Evolutionary conservation across 2,888 invertebrate species (phyloP).

Genomic region (Yponomeuta evonymella): DNA sequence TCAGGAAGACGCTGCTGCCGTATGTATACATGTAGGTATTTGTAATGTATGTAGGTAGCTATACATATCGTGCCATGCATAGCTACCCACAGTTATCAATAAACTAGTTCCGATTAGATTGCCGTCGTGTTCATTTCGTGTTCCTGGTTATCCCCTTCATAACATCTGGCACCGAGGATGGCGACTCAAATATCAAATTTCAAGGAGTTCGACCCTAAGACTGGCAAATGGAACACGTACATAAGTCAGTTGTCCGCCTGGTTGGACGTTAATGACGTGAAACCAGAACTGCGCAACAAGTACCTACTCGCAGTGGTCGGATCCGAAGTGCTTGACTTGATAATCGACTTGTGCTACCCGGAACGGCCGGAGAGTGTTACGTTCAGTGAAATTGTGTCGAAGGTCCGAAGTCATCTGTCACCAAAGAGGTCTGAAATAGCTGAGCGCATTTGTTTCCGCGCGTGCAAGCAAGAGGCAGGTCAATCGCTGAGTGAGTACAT

Average conservation of each 20-base stretch:
- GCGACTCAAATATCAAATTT: not conserved
- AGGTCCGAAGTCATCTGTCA: slow-evolving; percentile 6
- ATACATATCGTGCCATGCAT: too few species aligned
- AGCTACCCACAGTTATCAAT: too few species aligned
- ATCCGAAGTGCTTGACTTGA: slow-evolving; percentile 1
- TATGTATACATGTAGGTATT: too few species aligned
- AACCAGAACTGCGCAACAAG: not conserved
- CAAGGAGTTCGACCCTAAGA: slow-evolving; percentile 2
- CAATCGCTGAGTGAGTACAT: slow-evolving; percentile 13
- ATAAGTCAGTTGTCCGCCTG: not conserved
- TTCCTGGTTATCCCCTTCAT: too few species aligned
- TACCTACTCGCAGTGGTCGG: slow-evolving; percentile 5
- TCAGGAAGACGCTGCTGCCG: too few species aligned
- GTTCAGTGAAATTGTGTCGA: not conserved
- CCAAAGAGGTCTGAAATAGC: slow-evolving; percentile 17
- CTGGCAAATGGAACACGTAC: not conserved
- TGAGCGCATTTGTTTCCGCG: slow-evolving; percentile 14
- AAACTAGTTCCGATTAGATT: too few species aligned
- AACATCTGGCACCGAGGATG: too few species aligned
- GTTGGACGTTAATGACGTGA: not conserved
- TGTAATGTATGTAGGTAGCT: too few species aligned
- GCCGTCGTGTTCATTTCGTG: too few species aligned
- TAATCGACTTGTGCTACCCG: slow-evolving; percentile 13
- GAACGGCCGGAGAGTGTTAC: not conserved
- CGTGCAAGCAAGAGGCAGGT: slow-evolving; percentile 10